Evolutionary conservation across 2,888 invertebrate genomes (phyloP), one percentile per base, ranked within the genome.

Genomic region (Pollenia griseotomentosa): DNA sequence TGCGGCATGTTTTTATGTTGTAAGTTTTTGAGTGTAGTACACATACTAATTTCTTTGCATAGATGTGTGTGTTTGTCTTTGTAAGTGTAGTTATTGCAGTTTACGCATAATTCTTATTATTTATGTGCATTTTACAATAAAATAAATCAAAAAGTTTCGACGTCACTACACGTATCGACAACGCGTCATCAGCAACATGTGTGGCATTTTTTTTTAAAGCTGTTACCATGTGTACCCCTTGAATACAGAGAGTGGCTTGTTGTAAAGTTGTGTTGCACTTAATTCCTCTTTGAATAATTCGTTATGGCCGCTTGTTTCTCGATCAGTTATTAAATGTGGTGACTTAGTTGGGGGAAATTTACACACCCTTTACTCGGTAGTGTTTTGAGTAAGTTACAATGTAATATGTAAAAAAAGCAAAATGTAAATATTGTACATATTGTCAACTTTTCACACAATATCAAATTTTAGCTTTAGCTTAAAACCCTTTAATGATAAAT

Each of bases 131-230:
- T 86, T 86, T 83, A 78, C 55, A 77, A 74, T 66, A 81, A 84
- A 77, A 87, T 87, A 87, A 87, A 87, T 87, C 87, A 87, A 82
- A 63, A 82, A 70, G 78, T 51, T 79, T 87, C 84, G 84, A 84
- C 84, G 84, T 84, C 84, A 84, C 84, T 63, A 65, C 66, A 48
- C 57, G 44, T 78, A 87, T 84, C 87, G 87, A 78, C 74, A 87
- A 84, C 87, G 84, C 87, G 87, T 87, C 87, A 87, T 87, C 87
- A 84, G 63, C 84, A 78, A 78, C 77, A 87, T 87, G 87, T 87
- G 87, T 87, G 87, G 87, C 57, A 87, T 84, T 74, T 77, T 55
- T 59, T 66, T 68, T 33, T 66, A 48, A 48, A 73, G 71, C 75
- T 59, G 74, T 75, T 83, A 65, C 57, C 81, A 23, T 46, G 46